A percentile compares a stretch with the other conserved stretches of the same genome.
phyloP scores from a whole-genome alignment of 35 echinoderm and acorn worm species.

The Stichopus chloronotus region DNA sequence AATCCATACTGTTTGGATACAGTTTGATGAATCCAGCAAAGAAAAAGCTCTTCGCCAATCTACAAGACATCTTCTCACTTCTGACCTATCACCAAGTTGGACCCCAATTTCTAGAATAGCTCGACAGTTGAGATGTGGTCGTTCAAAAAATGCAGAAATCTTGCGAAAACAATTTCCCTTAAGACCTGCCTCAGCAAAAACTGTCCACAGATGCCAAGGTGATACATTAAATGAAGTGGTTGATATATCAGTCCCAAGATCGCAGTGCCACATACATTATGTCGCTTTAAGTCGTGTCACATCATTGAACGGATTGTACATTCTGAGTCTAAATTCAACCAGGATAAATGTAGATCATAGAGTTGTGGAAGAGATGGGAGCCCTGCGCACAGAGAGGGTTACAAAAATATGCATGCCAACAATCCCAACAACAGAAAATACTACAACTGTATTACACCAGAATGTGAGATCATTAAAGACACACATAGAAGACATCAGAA shows the following conservation, averaged over 20 bases:
- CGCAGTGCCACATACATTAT: conserved; percentile 10
- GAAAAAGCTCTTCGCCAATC: not conserved
- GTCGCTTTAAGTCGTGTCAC: conserved; percentile 52
- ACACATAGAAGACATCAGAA: not conserved
- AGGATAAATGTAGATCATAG: not conserved
- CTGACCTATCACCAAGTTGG: not conserved
- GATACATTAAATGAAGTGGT: conserved; percentile 48
- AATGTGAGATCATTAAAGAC: conserved; percentile 19
- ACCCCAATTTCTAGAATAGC: conserved; percentile 30
- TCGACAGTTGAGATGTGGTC: conserved; percentile 32
- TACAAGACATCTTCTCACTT: conserved; percentile 43
- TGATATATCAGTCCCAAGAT: conserved; percentile 23
- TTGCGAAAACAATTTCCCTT: conserved; percentile 53
- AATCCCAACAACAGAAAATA: not conserved
- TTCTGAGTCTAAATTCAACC: conserved; percentile 1
- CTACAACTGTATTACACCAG: not conserved
- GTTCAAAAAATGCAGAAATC: not conserved
- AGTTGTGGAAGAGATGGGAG: conserved; percentile 21
- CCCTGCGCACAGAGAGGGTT: not conserved
- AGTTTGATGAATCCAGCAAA: conserved; percentile 38
- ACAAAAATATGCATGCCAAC: not conserved
- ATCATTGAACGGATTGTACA: conserved; percentile 15
- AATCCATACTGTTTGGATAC: conserved; percentile 13
- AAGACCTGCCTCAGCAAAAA: conserved; percentile 43
- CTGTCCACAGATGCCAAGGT: conserved; percentile 65